phyloP scores from a whole-genome alignment of 2,113 vertebrate species.

The Pleuronectes platessa region DNA sequence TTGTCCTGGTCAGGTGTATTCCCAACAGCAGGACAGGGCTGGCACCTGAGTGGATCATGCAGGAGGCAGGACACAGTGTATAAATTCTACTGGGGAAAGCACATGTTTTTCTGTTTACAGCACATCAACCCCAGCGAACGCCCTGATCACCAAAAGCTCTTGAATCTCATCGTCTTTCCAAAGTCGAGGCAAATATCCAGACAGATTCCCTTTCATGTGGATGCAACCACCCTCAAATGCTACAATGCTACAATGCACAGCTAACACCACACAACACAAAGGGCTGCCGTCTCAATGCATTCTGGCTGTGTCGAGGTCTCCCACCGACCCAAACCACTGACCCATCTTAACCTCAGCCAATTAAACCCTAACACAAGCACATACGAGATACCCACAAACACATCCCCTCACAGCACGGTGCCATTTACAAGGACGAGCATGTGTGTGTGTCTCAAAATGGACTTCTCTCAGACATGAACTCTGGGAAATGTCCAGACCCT shows the following conservation, averaged over 20 bases:
- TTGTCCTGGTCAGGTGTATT: too few species aligned
- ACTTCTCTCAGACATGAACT: too few species aligned
- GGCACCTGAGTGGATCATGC: too few species aligned
- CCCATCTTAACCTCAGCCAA: slow-evolving; percentile 44
- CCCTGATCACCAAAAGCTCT: too few species aligned
- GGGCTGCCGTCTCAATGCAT: not conserved
- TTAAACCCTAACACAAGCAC: slow-evolving; percentile 54
- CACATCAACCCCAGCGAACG: too few species aligned
- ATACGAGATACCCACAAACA: slow-evolving; percentile 42
- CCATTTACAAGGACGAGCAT: slow-evolving; percentile 54
- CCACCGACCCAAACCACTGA: slow-evolving; percentile 39
- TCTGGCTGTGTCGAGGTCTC: not conserved
- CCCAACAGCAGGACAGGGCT: too few species aligned
- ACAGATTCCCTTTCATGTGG: not conserved
- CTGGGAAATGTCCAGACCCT: too few species aligned
- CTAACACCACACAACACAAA: not conserved
- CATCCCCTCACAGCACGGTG: slow-evolving; percentile 49
- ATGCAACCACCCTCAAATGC: slow-evolving; percentile 7
- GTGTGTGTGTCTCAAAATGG: slow-evolving; percentile 5
- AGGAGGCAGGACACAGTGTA: too few species aligned
- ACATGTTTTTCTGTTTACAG: too few species aligned
- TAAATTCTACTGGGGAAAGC: too few species aligned
- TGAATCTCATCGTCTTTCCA: too few species aligned
- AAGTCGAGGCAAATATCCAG: not conserved
- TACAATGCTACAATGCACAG: not conserved